Base-by-base conservation (phyloP, 2,113 vertebrate genomes). In the Otus sunia region DNA sequence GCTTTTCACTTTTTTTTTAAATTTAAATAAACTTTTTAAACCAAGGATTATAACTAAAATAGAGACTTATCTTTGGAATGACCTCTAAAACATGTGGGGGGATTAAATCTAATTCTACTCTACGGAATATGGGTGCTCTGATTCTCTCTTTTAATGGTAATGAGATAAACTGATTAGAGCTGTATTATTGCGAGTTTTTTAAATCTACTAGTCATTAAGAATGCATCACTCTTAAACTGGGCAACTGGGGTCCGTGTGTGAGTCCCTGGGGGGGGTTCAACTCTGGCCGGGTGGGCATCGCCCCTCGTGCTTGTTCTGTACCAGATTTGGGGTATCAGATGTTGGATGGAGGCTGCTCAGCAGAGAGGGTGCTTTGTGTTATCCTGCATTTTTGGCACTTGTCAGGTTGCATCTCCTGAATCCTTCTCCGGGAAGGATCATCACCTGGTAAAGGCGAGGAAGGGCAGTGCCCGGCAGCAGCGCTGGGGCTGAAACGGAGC, bases 251-350 rank as follows among this genome's bases (percentile, higher is more conserved):
- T 62, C 55, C 0, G 29, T 77, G 96, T 78, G 75, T 2, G 7
- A 29, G 60, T 78, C 86, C 83, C 66, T 26, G 12, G 32, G 82
- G 93, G 94, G 94, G 83, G 79, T 91, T 96, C 80, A 25, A 78
- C 74, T 30, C 81, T 53, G 87, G 85, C 76, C 53, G 21, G 6
- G 34, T 41, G 68, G 77, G 75, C 27, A 20, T 71, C 43, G 11
- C 41, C 32, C 63, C 85, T 26, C 18, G 9, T 43, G 64, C 66
- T 6, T 3, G 75, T 66, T 60, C 94, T 30, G 20, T 13, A 3
- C 25, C 32, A 10, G 19, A 4, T 6, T 34, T 50, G 62, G 9
- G 53, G 15, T 52, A 47, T 34, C 36, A 12, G 25, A 1, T 41
- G 22, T 36, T 25, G 84, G 62, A 10, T 27, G 27, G 60, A 66